Evolutionary conservation across 2,113 vertebrate species (phyloP), one percentile per base, ranked within the genome.

Genomic region (Sinocyclocheilus anshuiensis): DNA sequence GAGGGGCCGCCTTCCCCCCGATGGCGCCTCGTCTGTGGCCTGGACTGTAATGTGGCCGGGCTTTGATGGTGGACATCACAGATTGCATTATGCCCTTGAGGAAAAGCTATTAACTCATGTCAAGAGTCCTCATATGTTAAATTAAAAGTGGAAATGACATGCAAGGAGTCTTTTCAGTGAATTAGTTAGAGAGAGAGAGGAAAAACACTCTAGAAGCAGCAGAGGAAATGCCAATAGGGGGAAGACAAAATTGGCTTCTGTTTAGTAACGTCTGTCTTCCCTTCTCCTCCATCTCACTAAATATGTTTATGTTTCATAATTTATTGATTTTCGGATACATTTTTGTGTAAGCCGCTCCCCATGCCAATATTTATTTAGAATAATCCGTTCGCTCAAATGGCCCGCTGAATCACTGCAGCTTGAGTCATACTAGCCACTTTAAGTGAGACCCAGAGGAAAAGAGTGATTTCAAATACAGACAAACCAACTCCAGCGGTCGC

Each of bases 101-200:
- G 93, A 94, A 94, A 94, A 95, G 93, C 94, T 94, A 95, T 95
- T 95, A 94, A 93, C 93, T 92, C 91, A 90, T 84, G 93, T 93
- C 92, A 93, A 93, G 92, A 93, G 93, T 90, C 91, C 88, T 94
- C 94, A 92, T 94, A 94, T 94, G 94, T 92, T 92, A 94, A 95
- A 94, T 94, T 93, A 94, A 94, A 95, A 94, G 93, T 95, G 93
- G 94, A 95, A 94, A 95, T 94, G 94, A 93, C 94, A 94, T 94
- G 92, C 85, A 91, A 93, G 94, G 91, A 90, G 93, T 93, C 93
- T 93, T 92, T 93, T 94, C 91, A 92, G 90, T 93, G 92, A 92
- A 94, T 94, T 95, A 92, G 93, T 91, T 89, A 91, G 90, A 87
- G 90, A 90, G 90, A 36, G n/a, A 59, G 29, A 36, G 42, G 10